A percentile compares a stretch with the other conserved stretches of the same genome.
Evolutionary conservation across 2,797 vertebrate species (phyloP).

Genomic region (Sitta carolinensis): DNA sequence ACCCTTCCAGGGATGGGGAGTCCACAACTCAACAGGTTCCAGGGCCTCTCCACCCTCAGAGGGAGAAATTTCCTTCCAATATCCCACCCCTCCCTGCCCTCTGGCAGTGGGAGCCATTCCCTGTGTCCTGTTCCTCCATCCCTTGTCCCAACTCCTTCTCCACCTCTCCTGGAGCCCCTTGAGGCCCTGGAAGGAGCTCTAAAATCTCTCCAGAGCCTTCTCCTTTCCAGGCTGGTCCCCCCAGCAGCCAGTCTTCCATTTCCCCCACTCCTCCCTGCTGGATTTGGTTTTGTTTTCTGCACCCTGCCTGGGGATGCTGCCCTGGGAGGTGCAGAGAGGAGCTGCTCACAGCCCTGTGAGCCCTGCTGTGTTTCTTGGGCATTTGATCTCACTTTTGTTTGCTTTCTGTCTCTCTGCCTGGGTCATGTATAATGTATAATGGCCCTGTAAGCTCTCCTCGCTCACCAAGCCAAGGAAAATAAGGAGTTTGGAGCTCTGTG

Average conservation of each 20-base stretch:
- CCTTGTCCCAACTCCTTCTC: not conserved
- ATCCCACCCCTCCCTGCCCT: not conserved
- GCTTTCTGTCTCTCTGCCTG: conserved; percentile 3
- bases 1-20: not conserved
- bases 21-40: not conserved
- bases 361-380: not conserved
- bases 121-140: not conserved
- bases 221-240: not conserved
- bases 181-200: not conserved
- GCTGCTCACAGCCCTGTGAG: not conserved
- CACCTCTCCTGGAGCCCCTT: not conserved
- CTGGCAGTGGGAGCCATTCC: not conserved
- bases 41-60: not conserved
- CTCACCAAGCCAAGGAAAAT: not conserved
- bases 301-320: not conserved
- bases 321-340: not conserved
- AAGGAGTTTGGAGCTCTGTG: not conserved
- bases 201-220: not conserved
- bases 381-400: not conserved
- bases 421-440: conserved; percentile 2
- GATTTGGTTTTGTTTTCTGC: not conserved
- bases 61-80: not conserved
- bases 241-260: not conserved
- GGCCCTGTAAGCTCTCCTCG: not conserved
- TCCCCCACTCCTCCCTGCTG: not conserved